phyloP scores from a whole-genome alignment of 2,797 vertebrate genomes.

The Mormyrus hasselquistii region DNA sequence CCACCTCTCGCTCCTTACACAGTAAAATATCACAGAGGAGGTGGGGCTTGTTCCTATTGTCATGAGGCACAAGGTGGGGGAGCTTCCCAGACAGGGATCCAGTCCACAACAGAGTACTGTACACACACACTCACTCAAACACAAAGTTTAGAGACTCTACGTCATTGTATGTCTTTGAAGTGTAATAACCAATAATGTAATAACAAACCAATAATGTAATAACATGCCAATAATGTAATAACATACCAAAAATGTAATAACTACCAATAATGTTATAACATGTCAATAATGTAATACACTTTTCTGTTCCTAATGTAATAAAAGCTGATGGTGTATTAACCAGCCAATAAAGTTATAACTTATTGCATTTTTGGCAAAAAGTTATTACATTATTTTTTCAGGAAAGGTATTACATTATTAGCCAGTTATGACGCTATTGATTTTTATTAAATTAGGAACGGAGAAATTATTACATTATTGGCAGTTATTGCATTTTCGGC shows the following conservation, averaged over 20 bases:
- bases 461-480: not conserved
- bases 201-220: not conserved
- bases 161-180: slow-evolving; percentile 1
- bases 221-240: not conserved
- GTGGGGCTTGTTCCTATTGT: not conserved
- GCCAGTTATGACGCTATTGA: not conserved
- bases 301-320: too few species aligned
- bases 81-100: not conserved
- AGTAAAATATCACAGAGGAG: not conserved
- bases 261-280: not conserved
- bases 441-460: not conserved
- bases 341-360: not conserved
- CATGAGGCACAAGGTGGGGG: not conserved
- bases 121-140: not conserved
- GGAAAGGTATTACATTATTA: not conserved
- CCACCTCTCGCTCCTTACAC: not conserved
- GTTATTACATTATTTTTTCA: not conserved
- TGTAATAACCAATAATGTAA: not conserved
- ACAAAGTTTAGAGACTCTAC: not conserved
- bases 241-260: not conserved
- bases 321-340: too few species aligned
- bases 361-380: not conserved
- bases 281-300: too few species aligned
- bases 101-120: not conserved
- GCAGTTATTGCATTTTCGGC: not conserved